Conservation (phyloP, 2,113 vertebrate genomes). For the Plestiodon gilberti region DNA sequence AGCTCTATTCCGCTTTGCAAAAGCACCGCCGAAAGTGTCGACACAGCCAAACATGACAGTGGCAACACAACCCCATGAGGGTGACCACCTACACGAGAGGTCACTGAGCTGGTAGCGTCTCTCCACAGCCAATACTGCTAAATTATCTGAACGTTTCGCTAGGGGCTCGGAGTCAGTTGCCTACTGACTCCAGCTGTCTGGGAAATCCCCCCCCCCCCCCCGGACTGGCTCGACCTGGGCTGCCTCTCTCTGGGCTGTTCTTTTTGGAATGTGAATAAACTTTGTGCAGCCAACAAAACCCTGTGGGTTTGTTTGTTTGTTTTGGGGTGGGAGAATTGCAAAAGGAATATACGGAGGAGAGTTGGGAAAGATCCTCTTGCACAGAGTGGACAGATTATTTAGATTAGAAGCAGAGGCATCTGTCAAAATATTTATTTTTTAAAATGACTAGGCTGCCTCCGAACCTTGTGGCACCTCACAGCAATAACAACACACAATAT, state of each 20-base stretch:
- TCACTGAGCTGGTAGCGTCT: slow-evolving; percentile 30
- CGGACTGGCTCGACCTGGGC: slow-evolving; percentile 51
- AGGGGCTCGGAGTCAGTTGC: slow-evolving; percentile 56
- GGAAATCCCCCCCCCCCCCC: slow-evolving; percentile 50
- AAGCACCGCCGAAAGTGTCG: too few species aligned
- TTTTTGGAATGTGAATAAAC: slow-evolving; percentile 60
- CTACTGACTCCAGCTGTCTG: slow-evolving; percentile 63
- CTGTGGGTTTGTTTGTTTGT: slow-evolving; percentile 54
- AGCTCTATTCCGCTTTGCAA: too few species aligned
- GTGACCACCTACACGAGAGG: slow-evolving; percentile 26
- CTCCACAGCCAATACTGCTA: slow-evolving; percentile 30
- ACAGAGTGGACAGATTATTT: too few species aligned
- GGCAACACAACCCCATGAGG: slow-evolving; percentile 14
- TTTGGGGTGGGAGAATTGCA: slow-evolving; percentile 57
- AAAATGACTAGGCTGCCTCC: too few species aligned
- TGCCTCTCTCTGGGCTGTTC: slow-evolving; percentile 35
- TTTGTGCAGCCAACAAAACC: slow-evolving; percentile 57
- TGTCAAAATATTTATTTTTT: too few species aligned
- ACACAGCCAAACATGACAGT: neutral
- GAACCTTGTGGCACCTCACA: too few species aligned
- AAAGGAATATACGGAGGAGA: slow-evolving; percentile 29
- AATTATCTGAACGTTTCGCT: slow-evolving; percentile 47
- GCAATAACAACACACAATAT: too few species aligned
- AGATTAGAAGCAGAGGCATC: too few species aligned
- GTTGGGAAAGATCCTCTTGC: too few species aligned